Conservation (phyloP, 35 echinoderm and acorn worm species). For the Eucidaris tribuloides region DNA sequence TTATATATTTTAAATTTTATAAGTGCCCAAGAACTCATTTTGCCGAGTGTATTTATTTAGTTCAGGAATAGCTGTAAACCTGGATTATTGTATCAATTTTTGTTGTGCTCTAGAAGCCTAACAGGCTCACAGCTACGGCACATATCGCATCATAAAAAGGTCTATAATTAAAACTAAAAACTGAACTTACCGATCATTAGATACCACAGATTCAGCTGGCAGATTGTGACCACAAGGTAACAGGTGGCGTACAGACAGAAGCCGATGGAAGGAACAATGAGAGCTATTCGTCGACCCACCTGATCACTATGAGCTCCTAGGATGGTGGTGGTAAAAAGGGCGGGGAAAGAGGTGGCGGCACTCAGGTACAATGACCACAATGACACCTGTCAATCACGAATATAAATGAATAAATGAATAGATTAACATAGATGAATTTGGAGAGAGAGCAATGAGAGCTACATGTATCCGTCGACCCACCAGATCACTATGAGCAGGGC, state of each 20-base stretch:
- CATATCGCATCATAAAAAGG: too few species aligned
- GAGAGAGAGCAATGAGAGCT: too few species aligned
- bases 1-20: too few species aligned
- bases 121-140: too few species aligned
- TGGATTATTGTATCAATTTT: too few species aligned
- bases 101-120: too few species aligned
- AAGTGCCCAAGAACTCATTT: too few species aligned
- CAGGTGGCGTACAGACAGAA: slow-evolving; percentile 12
- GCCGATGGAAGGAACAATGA: slow-evolving; percentile 21
- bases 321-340: slow-evolving; percentile 9
- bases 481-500: too few species aligned
- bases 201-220: not conserved
- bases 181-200: slow-evolving; percentile 21
- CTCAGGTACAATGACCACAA: slow-evolving; percentile 33
- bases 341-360: slow-evolving; percentile 17
- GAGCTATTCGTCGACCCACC: slow-evolving; percentile 26
- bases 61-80: too few species aligned
- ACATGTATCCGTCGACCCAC: too few species aligned
- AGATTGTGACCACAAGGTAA: slow-evolving; percentile 10
- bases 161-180: too few species aligned
- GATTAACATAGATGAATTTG: not conserved
- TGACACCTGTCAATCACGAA: not conserved
- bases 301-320: slow-evolving; percentile 35
- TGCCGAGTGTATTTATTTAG: too few species aligned
- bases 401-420: not conserved